These are phyloP conservation scores for Piaya cayana DNA, from an alignment of 2,113 vertebrate species.

Conservation along the genomic window DNA sequence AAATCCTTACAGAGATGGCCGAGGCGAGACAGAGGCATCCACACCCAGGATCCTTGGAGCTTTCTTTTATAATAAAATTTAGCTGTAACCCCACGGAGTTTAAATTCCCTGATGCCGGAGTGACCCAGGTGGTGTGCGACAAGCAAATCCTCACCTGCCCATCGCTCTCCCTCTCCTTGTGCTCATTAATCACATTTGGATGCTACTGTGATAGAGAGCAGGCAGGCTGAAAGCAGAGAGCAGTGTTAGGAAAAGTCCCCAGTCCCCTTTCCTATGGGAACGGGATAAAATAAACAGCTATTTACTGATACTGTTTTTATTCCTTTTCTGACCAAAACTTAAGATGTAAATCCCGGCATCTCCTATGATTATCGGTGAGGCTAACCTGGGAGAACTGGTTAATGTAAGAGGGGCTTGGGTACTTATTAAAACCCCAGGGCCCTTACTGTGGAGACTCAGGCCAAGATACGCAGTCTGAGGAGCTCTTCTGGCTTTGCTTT, in stretches of 20 bases:
- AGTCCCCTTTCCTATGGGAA: neutral
- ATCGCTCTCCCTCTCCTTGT: neutral
- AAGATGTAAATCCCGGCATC: constrained; percentile 16
- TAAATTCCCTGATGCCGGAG: neutral
- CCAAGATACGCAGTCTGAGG: constrained; percentile 34
- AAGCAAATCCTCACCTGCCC: neutral
- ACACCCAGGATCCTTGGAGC: neutral
- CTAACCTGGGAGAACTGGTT: constrained; percentile 1
- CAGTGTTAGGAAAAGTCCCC: neutral
- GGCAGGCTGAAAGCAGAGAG: neutral
- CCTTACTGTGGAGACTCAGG: neutral
- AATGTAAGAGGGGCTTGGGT: neutral
- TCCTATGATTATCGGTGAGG: neutral
- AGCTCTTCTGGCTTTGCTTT: constrained; percentile 37
- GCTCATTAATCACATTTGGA: neutral
- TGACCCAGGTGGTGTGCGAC: neutral
- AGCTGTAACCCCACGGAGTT: neutral
- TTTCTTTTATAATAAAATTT: neutral
- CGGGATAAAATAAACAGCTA: constrained; percentile 1
- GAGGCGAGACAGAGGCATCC: neutral
- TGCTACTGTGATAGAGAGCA: neutral
- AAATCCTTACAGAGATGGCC: neutral
- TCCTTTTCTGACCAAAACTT: neutral
- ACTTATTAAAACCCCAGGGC: constrained; percentile 9
- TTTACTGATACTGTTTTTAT: neutral